Evolutionary conservation across 2,797 vertebrate genomes (phyloP).

Genomic region (Arctocebus calabarensis): DNA sequence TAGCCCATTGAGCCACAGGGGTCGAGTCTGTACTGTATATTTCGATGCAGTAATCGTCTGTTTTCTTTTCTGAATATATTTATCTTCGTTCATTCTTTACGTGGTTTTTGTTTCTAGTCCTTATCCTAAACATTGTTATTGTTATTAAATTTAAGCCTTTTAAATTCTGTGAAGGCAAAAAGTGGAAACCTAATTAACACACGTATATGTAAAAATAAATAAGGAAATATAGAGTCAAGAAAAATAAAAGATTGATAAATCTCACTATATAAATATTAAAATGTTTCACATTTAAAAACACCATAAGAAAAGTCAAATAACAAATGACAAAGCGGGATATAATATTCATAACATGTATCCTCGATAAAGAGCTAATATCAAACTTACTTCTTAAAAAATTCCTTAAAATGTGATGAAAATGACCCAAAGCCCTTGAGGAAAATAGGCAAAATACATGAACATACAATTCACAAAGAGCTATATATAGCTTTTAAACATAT

Average conservation of each 20-base stretch:
- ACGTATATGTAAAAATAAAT: too few relatives aligned
- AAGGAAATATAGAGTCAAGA: background rate
- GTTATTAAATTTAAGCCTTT: too few relatives aligned
- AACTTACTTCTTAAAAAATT: background rate
- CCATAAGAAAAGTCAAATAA: conserved; percentile 2
- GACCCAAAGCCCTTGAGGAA: background rate
- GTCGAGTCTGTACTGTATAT: too few relatives aligned
- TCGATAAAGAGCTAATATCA: background rate
- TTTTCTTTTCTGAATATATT: too few relatives aligned
- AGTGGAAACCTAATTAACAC: too few relatives aligned
- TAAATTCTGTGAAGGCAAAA: too few relatives aligned
- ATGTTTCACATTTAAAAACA: background rate
- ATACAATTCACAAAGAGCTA: conserved; percentile 22
- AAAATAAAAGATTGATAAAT: conserved; percentile 12
- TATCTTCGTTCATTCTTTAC: too few relatives aligned
- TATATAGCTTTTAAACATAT: background rate
- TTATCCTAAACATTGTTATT: too few relatives aligned
- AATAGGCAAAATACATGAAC: background rate
- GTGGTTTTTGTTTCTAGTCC: too few relatives aligned
- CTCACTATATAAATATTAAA: background rate
- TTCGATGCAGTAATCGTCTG: too few relatives aligned
- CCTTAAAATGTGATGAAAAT: background rate
- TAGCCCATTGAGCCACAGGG: too few relatives aligned
- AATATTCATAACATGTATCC: background rate
- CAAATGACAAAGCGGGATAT: background rate